Conservation (phyloP, 2,888 invertebrate genomes). For the Lasioglossum oenotherae region DNA sequence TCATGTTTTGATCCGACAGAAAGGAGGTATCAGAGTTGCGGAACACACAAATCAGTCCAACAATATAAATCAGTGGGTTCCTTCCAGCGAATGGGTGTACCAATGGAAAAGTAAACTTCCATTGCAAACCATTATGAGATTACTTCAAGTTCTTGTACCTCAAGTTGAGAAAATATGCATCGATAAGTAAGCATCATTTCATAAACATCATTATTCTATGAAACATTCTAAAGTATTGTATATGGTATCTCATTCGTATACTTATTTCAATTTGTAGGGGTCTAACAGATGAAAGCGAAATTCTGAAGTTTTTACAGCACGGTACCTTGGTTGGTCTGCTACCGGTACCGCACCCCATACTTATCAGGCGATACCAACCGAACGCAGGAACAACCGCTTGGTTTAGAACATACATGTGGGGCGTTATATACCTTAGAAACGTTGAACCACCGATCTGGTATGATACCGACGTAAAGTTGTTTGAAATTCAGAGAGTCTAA, state of each 20-base stretch:
- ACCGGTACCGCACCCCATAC: slow-evolving; percentile 99
- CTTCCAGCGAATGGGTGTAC: slow-evolving; percentile 97
- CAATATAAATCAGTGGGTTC: slow-evolving; percentile 89
- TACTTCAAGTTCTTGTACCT: slow-evolving; percentile 98
- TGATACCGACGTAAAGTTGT: slow-evolving; percentile 99
- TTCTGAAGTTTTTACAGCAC: slow-evolving; percentile 99
- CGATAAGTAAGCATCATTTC: slow-evolving; percentile 85
- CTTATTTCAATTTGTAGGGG: slow-evolving; percentile 87
- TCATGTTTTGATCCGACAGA: slow-evolving; percentile 81
- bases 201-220: not conserved
- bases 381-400: slow-evolving; percentile 99
- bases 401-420: slow-evolving; percentile 99
- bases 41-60: slow-evolving; percentile 78
- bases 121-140: slow-evolving; percentile 99
- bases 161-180: slow-evolving; percentile 99
- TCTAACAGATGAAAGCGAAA: slow-evolving; percentile 99
- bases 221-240: not conserved
- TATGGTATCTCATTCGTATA: not conserved
- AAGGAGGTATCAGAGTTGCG: slow-evolving; percentile 88
- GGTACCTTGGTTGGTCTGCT: slow-evolving; percentile 98
- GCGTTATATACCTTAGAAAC: slow-evolving; percentile 98
- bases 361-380: slow-evolving; percentile 99
- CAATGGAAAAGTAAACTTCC: slow-evolving; percentile 99
- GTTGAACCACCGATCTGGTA: slow-evolving; percentile 99
- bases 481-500: slow-evolving; percentile 98